Evolutionary conservation across 2,113 vertebrate genomes (phyloP), one percentile per base, ranked within the genome.

Genomic region (Australoheros scitulus): DNA sequence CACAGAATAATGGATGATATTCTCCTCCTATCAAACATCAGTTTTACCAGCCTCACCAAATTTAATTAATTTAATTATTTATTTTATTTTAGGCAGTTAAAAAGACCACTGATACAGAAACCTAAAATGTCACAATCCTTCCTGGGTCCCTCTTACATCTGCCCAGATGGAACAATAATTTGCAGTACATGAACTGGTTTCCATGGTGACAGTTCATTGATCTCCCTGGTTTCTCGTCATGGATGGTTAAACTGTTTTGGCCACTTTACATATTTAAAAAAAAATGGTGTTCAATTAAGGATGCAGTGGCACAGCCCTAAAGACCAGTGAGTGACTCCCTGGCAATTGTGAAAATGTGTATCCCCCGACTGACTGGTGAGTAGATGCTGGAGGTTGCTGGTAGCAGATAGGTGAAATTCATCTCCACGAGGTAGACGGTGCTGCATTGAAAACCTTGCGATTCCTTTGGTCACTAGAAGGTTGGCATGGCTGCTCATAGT

Each of bases 181-280:
- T 1, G 2, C 60, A 77, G 8, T 63, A 17, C 29, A 18, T 56
- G 15, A 79, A 64, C 61, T 75, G 60, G 76, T 92, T 92, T 82
- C 91, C 84, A 81, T 87, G 77, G 86, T 55, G 80, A 90, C 63
- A 36, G 59, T 17, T 64, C 52, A 29, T 50, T 88, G 80, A 88
- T 83, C 84, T 81, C 36, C 52, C 58, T 52, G 13, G 83, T 76
- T 77, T 26, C 41, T 38, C 36, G 77, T 79, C 65, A 50, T 70
- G 72, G 38, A 24, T 82, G 13, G 11, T 81, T 79, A 41, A 88
- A 81, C 78, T 75, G 72, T 52, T 38, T 34, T 74, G 41, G 24
- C 47, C 26, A 70, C 41, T 20, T 34, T 79, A 77, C 76, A 63
- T 80, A 50, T 20, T 43, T 10, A 26, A 10, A 17, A 10, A 17